Evolutionary conservation across 2,797 vertebrate species (phyloP), one percentile per base, ranked within the genome.

Genomic region (Spondyliosoma cantharus): DNA sequence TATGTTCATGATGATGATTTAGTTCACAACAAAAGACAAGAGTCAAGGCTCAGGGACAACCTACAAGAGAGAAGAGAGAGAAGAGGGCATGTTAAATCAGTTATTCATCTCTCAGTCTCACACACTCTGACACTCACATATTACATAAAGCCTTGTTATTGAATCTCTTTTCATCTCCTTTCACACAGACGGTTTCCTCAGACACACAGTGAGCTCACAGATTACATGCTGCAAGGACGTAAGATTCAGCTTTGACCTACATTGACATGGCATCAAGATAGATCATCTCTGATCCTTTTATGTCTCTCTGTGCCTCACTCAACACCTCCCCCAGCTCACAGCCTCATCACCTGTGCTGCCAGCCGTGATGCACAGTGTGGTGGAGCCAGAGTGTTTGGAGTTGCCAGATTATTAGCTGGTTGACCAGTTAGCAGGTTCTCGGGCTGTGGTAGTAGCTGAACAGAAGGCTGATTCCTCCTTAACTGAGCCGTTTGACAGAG

Each of bases 191-290:
- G 22, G 43, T 42, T 37, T 49, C 1, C 45, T 24, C 25, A 45
- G 42, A 53, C 43, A 22, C 68, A 60, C 68, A 60, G 14, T 48
- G 70, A 74, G 50, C 42, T 68, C 68, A 63, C 11, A 60, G 57
- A 60, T 71, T 58, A 61, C 20, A 29, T 5, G 37, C 69, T 70
- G 64, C 19, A 67, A 20, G 15, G 12, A 64, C 7, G 25, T 12
- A 46, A n/a, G 15, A 48, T 42, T 42, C 48, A 22, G 8, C 1
- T 65, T 25, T 64, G 24, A 64, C 32, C 66, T 53, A 56, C 19
- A 52, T 57, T 66, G 27, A 46, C 22, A n/a, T 5, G 19, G 37
- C 29, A 48, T 58, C 15, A 24, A 32, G 64, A 58, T 59, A 32
- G 63, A 57, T 59, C 19, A 27, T 8, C 8, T 76, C n/a, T 24